Evolutionary conservation across 2,113 vertebrate genomes (phyloP), one percentile per base, ranked within the genome.

Genomic region (Tetrax tetrax): DNA sequence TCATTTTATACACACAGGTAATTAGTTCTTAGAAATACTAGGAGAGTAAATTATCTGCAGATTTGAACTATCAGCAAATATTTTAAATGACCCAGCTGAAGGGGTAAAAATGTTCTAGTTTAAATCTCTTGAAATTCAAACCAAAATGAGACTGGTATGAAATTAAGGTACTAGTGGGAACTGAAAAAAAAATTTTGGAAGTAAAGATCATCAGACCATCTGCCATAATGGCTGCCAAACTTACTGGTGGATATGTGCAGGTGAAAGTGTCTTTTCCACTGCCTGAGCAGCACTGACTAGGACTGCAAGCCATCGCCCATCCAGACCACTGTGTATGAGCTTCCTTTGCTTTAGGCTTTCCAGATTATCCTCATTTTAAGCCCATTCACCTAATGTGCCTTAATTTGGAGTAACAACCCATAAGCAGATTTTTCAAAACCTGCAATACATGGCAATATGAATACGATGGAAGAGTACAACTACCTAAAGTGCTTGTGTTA

Each of bases 21-120:
- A 98, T 98, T 98, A 98, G 96, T 98, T 97, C 97, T 97, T 96
- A 97, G 97, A 95, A 98, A 98, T 98, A 97, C 51, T 41, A 79
- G 68, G 96, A 97, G 88, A 97, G 84, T 95, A 97, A 98, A 98
- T 98, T 98, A 98, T 97, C 96, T 97, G 71, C 97, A 98, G 95
- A 97, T 98, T 97, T 97, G 95, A 97, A 97, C 95, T 97, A 96
- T 98, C 97, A 97, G 97, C 97, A 98, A 96, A 70, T 96, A 97
- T 98, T 98, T 97, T 96, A 97, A 97, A 94, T 76, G 94, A 93
- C 59, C 76, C 78, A 92, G 84, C 68, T 97, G 94, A 96, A 83
- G 70, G 93, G 63, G 94, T 83, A 69, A 89, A 96, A 97, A 80
- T 85, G 29, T 54, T 97, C 71, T 91, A 61, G 41, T 74, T 96